phyloP scores from a whole-genome alignment of 2,797 vertebrate species.

The Oreochromis grahami region DNA sequence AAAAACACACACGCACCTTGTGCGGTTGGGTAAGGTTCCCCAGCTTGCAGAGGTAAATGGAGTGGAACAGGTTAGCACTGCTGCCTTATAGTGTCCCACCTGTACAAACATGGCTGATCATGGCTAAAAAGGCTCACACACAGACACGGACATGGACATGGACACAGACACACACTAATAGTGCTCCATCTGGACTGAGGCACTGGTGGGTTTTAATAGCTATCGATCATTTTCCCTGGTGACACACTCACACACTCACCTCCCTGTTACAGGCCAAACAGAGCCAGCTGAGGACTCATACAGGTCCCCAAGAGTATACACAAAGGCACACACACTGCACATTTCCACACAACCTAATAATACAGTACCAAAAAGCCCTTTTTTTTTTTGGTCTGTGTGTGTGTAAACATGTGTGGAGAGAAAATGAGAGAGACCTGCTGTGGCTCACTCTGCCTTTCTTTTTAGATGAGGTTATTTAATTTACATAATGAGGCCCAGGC shows the following conservation, averaged over 20 bases:
- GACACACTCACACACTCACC: conserved; percentile 62
- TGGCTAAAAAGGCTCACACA: conserved; percentile 15
- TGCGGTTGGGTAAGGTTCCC: conserved; percentile 42
- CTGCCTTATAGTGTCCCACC: conserved; percentile 79
- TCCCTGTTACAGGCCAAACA: conserved; percentile 60
- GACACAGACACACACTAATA: conserved; percentile 30
- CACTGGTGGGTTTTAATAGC: conserved; percentile 76
- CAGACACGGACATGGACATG: conserved; percentile 6
- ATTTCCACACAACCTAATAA: conserved; percentile 14
- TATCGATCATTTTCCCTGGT: conserved; percentile 77
- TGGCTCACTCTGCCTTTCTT: conserved; percentile 56
- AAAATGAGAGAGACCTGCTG: conserved; percentile 29
- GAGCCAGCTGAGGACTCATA: conserved; percentile 55
- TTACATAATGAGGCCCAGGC: conserved; percentile 75
- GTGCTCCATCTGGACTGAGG: conserved; percentile 68
- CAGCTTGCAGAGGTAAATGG: conserved; percentile 76
- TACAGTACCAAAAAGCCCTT: conserved; percentile 35
- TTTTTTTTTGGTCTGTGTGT: neutral
- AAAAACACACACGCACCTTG: conserved; percentile 34
- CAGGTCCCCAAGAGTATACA: conserved; percentile 11
- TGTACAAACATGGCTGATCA: conserved; percentile 81
- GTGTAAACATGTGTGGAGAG: neutral
- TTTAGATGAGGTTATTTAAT: conserved; percentile 74
- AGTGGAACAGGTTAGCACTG: conserved; percentile 85
- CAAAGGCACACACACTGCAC: neutral